Evolutionary conservation across 2,888 invertebrate species (phyloP), one percentile per base, ranked within the genome.

Genomic region (Hypena proboscidalis): DNA sequence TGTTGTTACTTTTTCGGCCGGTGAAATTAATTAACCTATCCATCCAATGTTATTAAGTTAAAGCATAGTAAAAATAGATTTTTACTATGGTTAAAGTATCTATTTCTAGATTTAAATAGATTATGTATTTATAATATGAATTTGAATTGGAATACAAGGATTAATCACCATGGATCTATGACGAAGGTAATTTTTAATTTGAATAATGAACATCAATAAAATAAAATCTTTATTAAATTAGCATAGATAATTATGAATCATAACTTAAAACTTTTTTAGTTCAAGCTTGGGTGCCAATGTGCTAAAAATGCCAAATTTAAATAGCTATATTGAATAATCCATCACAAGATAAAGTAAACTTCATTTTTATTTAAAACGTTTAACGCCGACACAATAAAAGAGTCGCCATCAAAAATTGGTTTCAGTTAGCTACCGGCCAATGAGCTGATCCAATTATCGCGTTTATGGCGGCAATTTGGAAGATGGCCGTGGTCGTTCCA

Each of bases 361-460:
- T 43, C 30, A 38, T 40, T 42, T 59, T 38, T 41, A 25, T 47
- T 36, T 42, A 45, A 43, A 47, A 44, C 25, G 7, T 45, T 34
- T 38, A 46, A 59, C 44, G 50, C 39, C 46, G 32, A 47, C 48
- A 34, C 46, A 56, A 52, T 54, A 55, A 62, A 59, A 60, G 52
- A 47, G 47, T 48, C 31, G 47, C 48, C 48, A 44, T 76, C 77
- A 79, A 82, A 65, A 83, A 77, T 79, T 77, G 76, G 77, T 81
- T 82, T 84, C 86, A 83, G 78, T 85, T 83, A 83, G 82, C 85
- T 83, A 79, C 83, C 72, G 82, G 70, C 81, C 84, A 85, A 85
- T 85, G 82, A 83, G 83, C 77, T 79, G 80, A 80, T 80, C 83
- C 84, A 83, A 85, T 86, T 85, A 85, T 79, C 77, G 70, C 81